Base-by-base conservation (phyloP, 2,113 vertebrate species). In the Rallus limicola region DNA sequence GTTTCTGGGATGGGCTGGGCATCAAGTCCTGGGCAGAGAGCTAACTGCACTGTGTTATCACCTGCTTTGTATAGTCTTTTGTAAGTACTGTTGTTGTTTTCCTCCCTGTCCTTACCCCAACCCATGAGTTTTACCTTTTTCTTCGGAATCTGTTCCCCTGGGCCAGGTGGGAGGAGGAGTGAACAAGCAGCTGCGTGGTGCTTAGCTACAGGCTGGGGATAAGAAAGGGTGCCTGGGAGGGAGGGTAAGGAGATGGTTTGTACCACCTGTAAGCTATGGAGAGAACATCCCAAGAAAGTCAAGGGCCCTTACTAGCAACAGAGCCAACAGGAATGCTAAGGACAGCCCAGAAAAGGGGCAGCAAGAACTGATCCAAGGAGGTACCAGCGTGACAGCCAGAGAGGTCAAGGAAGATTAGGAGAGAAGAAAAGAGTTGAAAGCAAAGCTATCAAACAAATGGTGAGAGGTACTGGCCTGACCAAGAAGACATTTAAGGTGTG, bases 261-360 rank as follows among this genome's bases (percentile, higher is more conserved):
- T 26, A 52, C 9, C 79, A 92, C 19, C 44, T 50, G n/a, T 34
- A 69, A 70, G 36, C 19, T 72, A 74, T 13, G 8, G 40, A 34
- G 38, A 82, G 31, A 86, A 10, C 0, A 0, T 38, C 75, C 33
- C 2, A 1, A 63, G 46, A 84, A 79, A 70, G 65, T 29, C 42
- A 63, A 52, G 24, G 20, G 11, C 14, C 26, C 18, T 46, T 14
- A 44, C 17, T 46, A 24, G 36, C 17, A 40, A 70, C 31, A 77
- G 33, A 81, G 53, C 25, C 52, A 77, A 60, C 4, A 29, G 38
- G 48, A 88, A 55, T 0, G 0, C 33, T 36, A 23, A 70, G 26
- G 31, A 60, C 55, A 86, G 31, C 40, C n/a, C 82, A 90, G 44
- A 58, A 76, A 68, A 42, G 50, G 6, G 42, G 19, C 14, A 13